These are phyloP conservation scores for Lasioglossum zephyrum DNA, from an alignment of 2,888 invertebrate species.

Conservation along the genomic window DNA sequence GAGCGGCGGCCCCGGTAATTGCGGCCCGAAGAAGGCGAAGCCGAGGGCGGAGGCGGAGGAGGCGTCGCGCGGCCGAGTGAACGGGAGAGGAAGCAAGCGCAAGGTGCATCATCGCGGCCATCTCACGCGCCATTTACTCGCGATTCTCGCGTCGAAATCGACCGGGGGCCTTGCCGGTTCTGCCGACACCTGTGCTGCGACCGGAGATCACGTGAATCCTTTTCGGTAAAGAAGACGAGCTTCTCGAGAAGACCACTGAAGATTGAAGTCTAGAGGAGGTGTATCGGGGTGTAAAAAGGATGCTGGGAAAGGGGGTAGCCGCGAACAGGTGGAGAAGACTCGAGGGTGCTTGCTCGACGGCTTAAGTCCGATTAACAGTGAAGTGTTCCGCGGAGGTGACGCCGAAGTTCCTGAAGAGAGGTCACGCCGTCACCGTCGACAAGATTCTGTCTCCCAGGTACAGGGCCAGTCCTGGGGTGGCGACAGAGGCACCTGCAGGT, in stretches of 20 bases:
- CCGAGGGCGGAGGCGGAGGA: constrained; percentile 40
- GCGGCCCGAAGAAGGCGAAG: constrained; percentile 61
- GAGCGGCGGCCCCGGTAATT: constrained; percentile 78
- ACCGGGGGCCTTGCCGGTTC: neutral
- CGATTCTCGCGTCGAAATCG: constrained; percentile 42
- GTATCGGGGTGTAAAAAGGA: neutral
- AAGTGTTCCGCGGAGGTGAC: constrained; percentile 46
- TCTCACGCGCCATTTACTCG: constrained; percentile 67
- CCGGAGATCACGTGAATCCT: neutral
- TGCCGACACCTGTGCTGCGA: neutral
- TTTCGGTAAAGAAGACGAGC: neutral
- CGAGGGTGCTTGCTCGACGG: neutral
- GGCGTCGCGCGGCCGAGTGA: constrained; percentile 41
- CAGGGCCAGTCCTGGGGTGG: constrained; percentile 81
- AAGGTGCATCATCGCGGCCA: constrained; percentile 58
- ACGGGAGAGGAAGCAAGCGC: constrained; percentile 37
- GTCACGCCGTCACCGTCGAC: constrained; percentile 73
- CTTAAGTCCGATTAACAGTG: constrained; percentile 49
- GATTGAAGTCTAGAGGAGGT: neutral
- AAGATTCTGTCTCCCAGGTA: constrained; percentile 83
- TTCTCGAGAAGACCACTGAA: too few relatives aligned
- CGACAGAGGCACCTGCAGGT: constrained; percentile 81
- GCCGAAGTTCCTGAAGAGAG: constrained; percentile 45
- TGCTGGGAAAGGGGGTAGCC: neutral
- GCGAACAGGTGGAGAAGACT: neutral